phyloP scores from a whole-genome alignment of 2,113 vertebrate species.

The Microtus oregoni region DNA sequence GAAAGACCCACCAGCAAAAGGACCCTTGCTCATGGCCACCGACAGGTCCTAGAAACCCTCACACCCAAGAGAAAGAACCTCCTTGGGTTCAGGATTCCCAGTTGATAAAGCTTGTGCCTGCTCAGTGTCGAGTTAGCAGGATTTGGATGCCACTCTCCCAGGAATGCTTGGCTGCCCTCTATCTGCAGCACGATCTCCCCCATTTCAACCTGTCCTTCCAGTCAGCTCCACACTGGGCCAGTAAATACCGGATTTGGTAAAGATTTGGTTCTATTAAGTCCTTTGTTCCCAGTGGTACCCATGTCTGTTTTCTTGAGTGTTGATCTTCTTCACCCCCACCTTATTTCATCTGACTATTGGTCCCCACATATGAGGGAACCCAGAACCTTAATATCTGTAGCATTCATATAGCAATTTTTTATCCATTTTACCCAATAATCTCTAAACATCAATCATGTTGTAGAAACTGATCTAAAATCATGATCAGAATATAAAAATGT shows the following conservation, averaged over 20 bases:
- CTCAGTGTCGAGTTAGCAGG: background rate
- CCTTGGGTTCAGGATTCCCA: background rate
- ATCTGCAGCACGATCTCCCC: background rate
- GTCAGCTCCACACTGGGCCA: background rate
- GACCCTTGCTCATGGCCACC: background rate
- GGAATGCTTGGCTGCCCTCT: too few species aligned
- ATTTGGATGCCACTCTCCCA: background rate
- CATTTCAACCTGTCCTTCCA: background rate
- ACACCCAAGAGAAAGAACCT: background rate
- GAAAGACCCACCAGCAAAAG: background rate
- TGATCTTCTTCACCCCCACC: background rate
- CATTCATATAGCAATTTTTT: background rate
- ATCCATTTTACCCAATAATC: background rate
- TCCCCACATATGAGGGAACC: background rate
- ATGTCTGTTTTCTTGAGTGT: background rate
- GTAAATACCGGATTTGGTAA: background rate
- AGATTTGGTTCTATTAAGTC: background rate
- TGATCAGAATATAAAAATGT: background rate
- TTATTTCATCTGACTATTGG: background rate
- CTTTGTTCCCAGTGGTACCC: background rate
- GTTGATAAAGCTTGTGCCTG: background rate
- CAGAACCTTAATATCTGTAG: background rate
- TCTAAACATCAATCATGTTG: background rate
- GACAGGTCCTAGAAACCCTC: background rate
- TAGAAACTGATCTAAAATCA: background rate